Percentiles rank a stretch among this genome's conserved stretches.
Conservation (phyloP, 2,797 vertebrate genomes). For the Cryptoblepharus egeriae region DNA sequence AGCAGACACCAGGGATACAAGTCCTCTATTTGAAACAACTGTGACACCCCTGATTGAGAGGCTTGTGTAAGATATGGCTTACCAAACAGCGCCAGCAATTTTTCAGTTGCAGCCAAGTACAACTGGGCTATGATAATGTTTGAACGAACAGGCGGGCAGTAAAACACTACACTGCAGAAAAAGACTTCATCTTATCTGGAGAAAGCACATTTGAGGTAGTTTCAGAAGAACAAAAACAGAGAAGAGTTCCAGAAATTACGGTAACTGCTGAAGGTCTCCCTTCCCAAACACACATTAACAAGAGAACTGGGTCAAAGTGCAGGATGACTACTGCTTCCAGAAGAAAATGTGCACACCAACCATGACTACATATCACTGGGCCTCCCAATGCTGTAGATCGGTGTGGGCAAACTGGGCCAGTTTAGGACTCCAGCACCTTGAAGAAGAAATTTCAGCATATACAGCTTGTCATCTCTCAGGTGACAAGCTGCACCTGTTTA, state of each 20-base stretch:
- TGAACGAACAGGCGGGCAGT: accelerated
- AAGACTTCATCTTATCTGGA: accelerated
- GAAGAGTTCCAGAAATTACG: not conserved
- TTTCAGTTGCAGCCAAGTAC: not conserved
- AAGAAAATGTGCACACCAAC: no score
- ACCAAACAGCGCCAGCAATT: not conserved
- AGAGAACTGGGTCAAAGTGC: no score
- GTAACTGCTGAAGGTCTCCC: no score
- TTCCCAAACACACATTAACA: no score
- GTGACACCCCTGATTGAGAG: not conserved
- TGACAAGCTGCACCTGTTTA: no score
- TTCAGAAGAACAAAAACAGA: not conserved
- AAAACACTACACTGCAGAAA: not conserved
- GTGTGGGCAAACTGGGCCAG: no score
- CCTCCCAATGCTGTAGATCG: not conserved
- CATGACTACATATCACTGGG: not conserved
- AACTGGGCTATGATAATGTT: not conserved
- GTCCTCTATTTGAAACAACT: no score
- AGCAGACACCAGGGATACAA: not conserved
- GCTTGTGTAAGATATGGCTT: not conserved
- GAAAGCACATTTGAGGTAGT: not conserved
- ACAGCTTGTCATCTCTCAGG: no score
- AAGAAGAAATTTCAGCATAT: no score
- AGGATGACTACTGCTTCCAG: no score
- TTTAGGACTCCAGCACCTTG: no score